Evolutionary conservation across 2,797 vertebrate genomes (phyloP).

Genomic region (Manis crassicaudata): DNA sequence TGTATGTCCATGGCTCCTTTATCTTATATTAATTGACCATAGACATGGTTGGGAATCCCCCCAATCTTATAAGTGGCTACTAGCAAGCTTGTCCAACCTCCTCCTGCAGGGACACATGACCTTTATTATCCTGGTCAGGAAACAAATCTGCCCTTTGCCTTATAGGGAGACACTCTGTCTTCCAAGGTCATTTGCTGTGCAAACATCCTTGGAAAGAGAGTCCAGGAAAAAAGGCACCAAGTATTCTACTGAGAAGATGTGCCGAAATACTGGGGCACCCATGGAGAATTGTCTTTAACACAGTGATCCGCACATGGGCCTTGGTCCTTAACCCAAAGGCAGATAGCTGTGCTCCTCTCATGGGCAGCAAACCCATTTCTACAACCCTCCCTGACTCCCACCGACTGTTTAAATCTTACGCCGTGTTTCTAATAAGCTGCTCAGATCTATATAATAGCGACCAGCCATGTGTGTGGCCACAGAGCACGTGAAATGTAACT

Average conservation of each 20-base stretch:
- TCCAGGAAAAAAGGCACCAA: background rate
- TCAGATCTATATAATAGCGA: too few species aligned
- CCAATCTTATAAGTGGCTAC: background rate
- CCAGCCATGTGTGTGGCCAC: background rate
- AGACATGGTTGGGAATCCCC: too few species aligned
- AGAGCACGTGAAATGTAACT: rapidly evolving
- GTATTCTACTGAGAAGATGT: background rate
- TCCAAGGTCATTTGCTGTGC: background rate
- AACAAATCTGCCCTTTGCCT: background rate
- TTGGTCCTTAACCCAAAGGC: background rate
- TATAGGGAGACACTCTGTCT: background rate
- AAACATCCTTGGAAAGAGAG: background rate
- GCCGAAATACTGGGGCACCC: background rate
- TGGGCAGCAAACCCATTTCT: background rate
- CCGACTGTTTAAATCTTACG: background rate
- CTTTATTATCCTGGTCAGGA: background rate
- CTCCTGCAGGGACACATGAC: background rate
- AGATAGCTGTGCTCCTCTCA: background rate
- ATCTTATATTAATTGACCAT: too few species aligned
- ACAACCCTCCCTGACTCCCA: background rate
- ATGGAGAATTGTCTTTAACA: background rate
- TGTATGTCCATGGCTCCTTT: too few species aligned
- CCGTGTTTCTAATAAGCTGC: background rate
- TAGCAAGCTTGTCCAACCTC: background rate
- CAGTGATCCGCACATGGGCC: background rate